Percentiles rank a stretch among this genome's conserved stretches.
These are phyloP conservation scores for Chymomyza caudatula DNA, from an alignment of 2,888 invertebrate species.

Conservation along the genomic window DNA sequence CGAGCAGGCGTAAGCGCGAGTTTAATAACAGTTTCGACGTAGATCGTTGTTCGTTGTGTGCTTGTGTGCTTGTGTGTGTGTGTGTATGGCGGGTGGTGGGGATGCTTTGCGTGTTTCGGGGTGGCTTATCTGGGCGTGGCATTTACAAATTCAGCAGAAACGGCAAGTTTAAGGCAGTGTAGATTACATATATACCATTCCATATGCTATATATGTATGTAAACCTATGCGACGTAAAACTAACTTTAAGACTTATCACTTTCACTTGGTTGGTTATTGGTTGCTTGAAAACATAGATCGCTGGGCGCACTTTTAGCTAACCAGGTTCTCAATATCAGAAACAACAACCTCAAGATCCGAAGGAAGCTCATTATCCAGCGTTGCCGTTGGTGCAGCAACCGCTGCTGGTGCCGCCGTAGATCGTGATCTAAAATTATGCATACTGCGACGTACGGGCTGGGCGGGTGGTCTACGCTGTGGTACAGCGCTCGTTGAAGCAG, in stretches of 20 bases:
- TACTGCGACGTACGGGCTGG: constrained; percentile 38
- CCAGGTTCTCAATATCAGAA: constrained; percentile 77
- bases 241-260: constrained; percentile 73
- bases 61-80: background rate
- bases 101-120: background rate
- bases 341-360: constrained; percentile 77
- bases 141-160: constrained; percentile 72
- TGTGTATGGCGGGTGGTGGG: constrained; percentile 1
- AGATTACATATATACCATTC: constrained; percentile 54
- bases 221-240: constrained; percentile 71
- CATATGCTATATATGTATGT: constrained; percentile 8
- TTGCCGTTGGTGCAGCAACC: constrained; percentile 25
- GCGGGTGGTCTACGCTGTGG: constrained; percentile 21
- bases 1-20: constrained; percentile 44
- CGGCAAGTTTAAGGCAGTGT: constrained; percentile 73
- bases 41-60: background rate
- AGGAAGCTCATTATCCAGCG: constrained; percentile 66
- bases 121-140: constrained; percentile 50
- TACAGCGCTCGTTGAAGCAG: constrained; percentile 57
- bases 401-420: constrained; percentile 25
- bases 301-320: constrained; percentile 72
- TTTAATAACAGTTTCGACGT: constrained; percentile 6
- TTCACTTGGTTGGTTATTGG: constrained; percentile 64
- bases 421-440: constrained; percentile 55
- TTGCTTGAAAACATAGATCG: constrained; percentile 6